Conservation (phyloP, 2,888 invertebrate species). For the Cecidostiba fungosa region DNA sequence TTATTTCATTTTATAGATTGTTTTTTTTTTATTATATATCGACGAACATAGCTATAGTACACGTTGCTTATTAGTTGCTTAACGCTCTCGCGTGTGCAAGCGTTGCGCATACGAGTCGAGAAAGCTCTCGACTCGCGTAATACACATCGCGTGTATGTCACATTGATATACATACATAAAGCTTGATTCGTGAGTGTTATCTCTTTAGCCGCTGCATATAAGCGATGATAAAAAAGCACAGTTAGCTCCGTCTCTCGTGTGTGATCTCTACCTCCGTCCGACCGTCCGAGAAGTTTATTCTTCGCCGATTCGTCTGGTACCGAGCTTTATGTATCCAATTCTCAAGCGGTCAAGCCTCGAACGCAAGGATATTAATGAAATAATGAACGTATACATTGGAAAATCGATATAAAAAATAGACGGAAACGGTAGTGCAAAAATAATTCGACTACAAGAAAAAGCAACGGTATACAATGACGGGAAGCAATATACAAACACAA, state of each 20-base stretch:
- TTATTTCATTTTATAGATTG: constrained; percentile 39
- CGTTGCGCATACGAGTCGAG: constrained; percentile 36
- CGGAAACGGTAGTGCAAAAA: not conserved
- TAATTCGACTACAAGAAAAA: not conserved
- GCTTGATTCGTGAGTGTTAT: constrained; percentile 37
- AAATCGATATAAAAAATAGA: not conserved
- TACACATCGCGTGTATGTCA: constrained; percentile 49
- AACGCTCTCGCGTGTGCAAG: not conserved
- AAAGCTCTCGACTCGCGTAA: constrained; percentile 24
- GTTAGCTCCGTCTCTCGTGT: constrained; percentile 11
- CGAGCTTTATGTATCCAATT: not conserved
- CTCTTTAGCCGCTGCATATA: not conserved
- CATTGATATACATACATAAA: constrained; percentile 55
- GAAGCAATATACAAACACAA: constrained; percentile 37
- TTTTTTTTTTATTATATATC: constrained; percentile 37
- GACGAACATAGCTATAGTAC: constrained; percentile 48
- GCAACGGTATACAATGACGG: not conserved
- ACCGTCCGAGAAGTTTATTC: too few species aligned
- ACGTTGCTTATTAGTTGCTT: constrained; percentile 26
- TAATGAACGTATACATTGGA: not conserved
- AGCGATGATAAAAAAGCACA: constrained; percentile 59
- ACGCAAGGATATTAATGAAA: not conserved
- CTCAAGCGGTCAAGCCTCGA: not conserved
- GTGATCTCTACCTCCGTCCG: not conserved
- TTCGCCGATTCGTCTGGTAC: not conserved